A percentile compares a stretch with the other conserved stretches of the same genome.
Evolutionary conservation across 2,113 vertebrate genomes (phyloP).

Genomic region (Clarias gariepinus): DNA sequence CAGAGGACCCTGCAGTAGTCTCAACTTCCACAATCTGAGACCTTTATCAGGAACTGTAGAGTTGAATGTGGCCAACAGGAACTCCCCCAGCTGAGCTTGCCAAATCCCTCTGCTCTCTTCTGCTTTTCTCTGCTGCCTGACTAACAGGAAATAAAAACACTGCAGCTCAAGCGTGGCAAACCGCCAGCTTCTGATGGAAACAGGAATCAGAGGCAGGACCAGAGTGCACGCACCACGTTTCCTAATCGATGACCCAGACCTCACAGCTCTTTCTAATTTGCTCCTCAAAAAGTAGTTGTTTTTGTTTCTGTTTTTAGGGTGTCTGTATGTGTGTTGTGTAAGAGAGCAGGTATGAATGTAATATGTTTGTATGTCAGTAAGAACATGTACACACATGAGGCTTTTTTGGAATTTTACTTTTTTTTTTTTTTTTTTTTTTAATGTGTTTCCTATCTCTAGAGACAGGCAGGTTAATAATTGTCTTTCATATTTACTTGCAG

Average conservation of each 20-base stretch:
- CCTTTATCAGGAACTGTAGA: slow-evolving; percentile 69
- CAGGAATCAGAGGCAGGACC: slow-evolving; percentile 10
- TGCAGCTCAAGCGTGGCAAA: not conserved
- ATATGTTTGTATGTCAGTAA: not conserved
- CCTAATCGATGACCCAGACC: not conserved
- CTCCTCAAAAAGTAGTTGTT: not conserved
- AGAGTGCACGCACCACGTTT: not conserved
- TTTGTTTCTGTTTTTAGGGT: not conserved
- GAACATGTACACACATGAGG: not conserved
- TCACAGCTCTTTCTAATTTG: not conserved
- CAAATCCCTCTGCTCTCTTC: slow-evolving; percentile 5
- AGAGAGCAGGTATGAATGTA: not conserved
- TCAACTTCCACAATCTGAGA: slow-evolving; percentile 62
- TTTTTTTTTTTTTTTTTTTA: not conserved
- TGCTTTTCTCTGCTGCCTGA: not conserved
- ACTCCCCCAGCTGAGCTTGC: not conserved
- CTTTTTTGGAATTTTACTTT: not conserved
- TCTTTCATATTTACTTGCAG: not conserved
- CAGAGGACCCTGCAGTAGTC: slow-evolving; percentile 62
- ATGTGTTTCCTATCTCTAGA: not conserved
- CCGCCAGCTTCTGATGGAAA: not conserved
- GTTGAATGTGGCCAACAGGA: slow-evolving; percentile 40
- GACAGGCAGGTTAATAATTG: not conserved
- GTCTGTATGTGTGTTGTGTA: not conserved
- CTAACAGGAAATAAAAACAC: not conserved